Conservation (phyloP, 2,888 invertebrate genomes). For the Hirtodrosophila duncani region DNA sequence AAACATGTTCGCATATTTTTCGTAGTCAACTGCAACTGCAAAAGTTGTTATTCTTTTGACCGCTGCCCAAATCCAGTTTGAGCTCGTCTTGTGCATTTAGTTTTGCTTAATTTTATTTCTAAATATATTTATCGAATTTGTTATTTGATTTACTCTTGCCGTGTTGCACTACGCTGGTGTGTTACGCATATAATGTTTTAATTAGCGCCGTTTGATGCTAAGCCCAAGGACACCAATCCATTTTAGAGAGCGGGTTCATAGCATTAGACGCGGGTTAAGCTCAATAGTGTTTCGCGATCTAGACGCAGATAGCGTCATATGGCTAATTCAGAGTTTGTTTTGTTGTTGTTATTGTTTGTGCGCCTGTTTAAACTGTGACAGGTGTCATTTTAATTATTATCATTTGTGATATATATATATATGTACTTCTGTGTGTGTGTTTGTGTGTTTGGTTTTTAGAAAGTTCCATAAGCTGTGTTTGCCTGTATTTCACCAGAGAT, state of each 20-base stretch:
- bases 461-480: conserved; percentile 36
- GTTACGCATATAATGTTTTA: conserved; percentile 65
- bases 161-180: conserved; percentile 24
- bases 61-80: conserved; percentile 30
- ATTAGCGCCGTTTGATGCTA: conserved; percentile 48
- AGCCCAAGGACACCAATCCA: conserved; percentile 48
- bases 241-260: conserved; percentile 27
- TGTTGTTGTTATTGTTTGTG: conserved; percentile 28
- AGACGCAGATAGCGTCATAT: conserved; percentile 40
- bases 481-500: conserved; percentile 18
- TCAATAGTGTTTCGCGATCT: conserved; percentile 3
- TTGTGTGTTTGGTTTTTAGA: conserved; percentile 37
- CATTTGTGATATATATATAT: conserved; percentile 3
- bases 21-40: conserved; percentile 9
- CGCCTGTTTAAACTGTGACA: conserved; percentile 27
- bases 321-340: too few species aligned
- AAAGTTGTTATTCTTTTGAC: conserved; percentile 39
- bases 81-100: conserved; percentile 28
- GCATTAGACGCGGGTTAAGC: conserved; percentile 18
- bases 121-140: conserved; percentile 1
- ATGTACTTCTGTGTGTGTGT: too few species aligned
- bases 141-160: background rate
- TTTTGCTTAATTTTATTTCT: conserved; percentile 16
- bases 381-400: conserved; percentile 46
- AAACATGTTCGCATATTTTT: conserved; percentile 26